phyloP scores from a whole-genome alignment of 1,140 invertebrate species.

The Lordiphosa clarofinis region DNA sequence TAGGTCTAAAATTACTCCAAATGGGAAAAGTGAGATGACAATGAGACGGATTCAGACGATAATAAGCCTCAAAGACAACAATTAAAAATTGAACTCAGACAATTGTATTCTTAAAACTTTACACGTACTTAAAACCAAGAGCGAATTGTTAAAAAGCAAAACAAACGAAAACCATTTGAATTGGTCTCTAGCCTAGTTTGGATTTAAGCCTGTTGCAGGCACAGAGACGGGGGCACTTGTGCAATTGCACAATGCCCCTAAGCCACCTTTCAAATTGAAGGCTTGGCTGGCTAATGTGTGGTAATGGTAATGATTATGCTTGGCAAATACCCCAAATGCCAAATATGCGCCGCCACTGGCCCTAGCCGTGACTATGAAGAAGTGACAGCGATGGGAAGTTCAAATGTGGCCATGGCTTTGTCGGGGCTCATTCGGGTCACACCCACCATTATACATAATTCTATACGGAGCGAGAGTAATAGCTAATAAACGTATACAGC shows the following conservation, averaged over 20 bases:
- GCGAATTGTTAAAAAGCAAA: background rate
- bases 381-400: constrained; percentile 30
- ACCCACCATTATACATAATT: constrained; percentile 25
- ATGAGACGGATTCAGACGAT: too few relatives aligned
- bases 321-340: constrained; percentile 56
- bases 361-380: constrained; percentile 23
- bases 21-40: background rate
- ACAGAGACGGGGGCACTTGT: constrained; percentile 25
- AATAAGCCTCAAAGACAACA: background rate
- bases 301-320: constrained; percentile 73
- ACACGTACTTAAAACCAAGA: too few relatives aligned
- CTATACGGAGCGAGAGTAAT: constrained; percentile 7
- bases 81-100: background rate
- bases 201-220: constrained; percentile 37
- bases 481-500: constrained; percentile 4
- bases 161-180: constrained; percentile 64
- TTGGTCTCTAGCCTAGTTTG: constrained; percentile 11
- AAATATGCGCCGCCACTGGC: constrained; percentile 34
- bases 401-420: constrained; percentile 47
- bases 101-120: too few relatives aligned
- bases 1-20: constrained; percentile 1
- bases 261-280: constrained; percentile 74
- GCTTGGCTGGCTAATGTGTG: constrained; percentile 62
- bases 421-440: constrained; percentile 18
- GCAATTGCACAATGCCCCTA: constrained; percentile 58